Base-by-base conservation (phyloP, 2,797 vertebrate species). In the Erpetoichthys calabaricus region DNA sequence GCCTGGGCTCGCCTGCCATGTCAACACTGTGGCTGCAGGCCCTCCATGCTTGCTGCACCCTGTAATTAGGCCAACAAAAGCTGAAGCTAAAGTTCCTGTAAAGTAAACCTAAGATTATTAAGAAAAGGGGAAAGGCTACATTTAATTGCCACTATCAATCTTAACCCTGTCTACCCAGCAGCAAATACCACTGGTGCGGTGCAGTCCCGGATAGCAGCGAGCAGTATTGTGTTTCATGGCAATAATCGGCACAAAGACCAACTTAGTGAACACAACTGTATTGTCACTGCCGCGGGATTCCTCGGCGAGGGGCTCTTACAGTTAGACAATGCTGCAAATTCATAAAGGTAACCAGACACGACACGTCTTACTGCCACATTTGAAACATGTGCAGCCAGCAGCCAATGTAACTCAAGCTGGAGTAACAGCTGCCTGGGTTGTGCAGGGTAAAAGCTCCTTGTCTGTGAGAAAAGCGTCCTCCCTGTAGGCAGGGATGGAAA, bases 111-210 rank as follows among this genome's bases (percentile, higher is more conserved):
- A 67, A 78, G 67, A 73, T 79, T 67, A 81, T 82, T 81, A 82
- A 84, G 71, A 70, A 70, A 70, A 79, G 72, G 71, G 82, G 80
- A 76, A 78, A 73, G 67, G 70, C 68, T 78, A 80, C 77, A 85
- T 85, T 87, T 87, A 85, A 88, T 86, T 84, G 82, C 75, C 75
- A 68, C 80, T 78, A 86, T 88, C 84, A 77, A 79, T 87, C 86
- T 84, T 85, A 88, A 87, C 86, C 86, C 82, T 82, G 81, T 85
- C 81, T 84, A 73, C 75, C 67, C 73, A 71, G 82, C 80, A 81
- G 86, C 78, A 85, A 80, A 76, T 72, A 67, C 25, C 25, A 25
- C 25, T 25, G 25, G 25, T 2, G 25, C 25, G 80, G 85, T 82
- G 79, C 81, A 84, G 72, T 69, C 64, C 10, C 53, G 65, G 80